phyloP scores from a whole-genome alignment of 2,888 invertebrate species.

The Salpingus planirostris region DNA sequence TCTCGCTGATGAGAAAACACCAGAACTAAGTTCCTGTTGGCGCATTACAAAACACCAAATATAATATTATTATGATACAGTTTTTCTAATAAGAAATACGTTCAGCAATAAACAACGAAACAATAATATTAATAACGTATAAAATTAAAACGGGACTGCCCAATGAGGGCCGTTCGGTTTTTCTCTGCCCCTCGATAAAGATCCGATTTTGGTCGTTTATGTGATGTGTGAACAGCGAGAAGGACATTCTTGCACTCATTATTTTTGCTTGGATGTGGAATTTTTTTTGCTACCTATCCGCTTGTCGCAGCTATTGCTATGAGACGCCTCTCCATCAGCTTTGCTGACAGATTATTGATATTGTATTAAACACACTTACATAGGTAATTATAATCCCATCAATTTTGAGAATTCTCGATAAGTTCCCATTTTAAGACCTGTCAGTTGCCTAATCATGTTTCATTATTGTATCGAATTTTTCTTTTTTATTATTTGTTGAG shows the following conservation, averaged over 20 bases:
- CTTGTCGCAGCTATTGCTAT: conserved; percentile 32
- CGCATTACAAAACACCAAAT: no score
- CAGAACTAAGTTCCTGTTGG: conserved; percentile 10
- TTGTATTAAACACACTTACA: no score
- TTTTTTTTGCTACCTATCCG: conserved; percentile 24
- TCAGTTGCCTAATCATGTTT: conserved; percentile 31
- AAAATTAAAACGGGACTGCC: no score
- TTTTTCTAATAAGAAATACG: no score
- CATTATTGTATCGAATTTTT: conserved; percentile 25
- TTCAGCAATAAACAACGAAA: no score
- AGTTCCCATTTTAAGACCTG: conserved; percentile 26
- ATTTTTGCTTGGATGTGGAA: conserved; percentile 9
- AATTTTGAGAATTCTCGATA: no score
- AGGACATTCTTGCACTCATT: conserved; percentile 8
- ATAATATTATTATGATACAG: no score
- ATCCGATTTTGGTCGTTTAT: conserved; percentile 1
- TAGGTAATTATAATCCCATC: no score
- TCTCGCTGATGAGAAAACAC: conserved; percentile 4
- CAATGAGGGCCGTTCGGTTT: no score
- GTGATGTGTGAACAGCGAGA: conserved; percentile 12
- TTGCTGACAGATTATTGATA: conserved; percentile 29
- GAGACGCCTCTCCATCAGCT: conserved; percentile 27
- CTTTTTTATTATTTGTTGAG: conserved; percentile 36
- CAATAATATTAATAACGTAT: no score
- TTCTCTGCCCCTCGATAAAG: no score